Evolutionary conservation across 2,113 vertebrate species (phyloP), one percentile per base, ranked within the genome.

Genomic region (Mormyrus iriodes): DNA sequence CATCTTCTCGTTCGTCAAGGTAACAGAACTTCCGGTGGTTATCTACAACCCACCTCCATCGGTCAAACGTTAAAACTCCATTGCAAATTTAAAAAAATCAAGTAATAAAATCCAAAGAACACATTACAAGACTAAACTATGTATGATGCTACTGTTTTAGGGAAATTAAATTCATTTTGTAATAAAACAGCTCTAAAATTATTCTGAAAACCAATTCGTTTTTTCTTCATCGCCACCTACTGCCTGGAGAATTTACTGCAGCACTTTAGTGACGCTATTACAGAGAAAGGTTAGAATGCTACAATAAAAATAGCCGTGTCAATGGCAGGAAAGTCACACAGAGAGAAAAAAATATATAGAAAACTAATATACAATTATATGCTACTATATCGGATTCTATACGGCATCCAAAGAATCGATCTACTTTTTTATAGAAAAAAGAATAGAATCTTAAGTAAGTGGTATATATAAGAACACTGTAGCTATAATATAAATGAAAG

Each of bases 1-100:
- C 95, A 96, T 96, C 86, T 95, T 95, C 89, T 85, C 55, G 55
- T 89, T 91, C 88, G 31, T 49, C 35, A 13, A 55, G 69, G 48
- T 55, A 46, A 39, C 39, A 55, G 89, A 55, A 65, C 89, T 85
- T 89, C 89, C 88, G 88, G 82, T 52, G 88, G 10, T 2, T 10
- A 9, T 9, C 42, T 8, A 5, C 3, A 6, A 27, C 85, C 27
- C 27, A 52, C 49, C 13, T 58, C 85, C 27, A 19, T n/a, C 27
- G 49, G 49, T n/a, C 12, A 87, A 87, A 39, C 31, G 51, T 85
- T 85, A 48, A 24, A 85, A 79, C 17, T 39, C 19, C 5, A 21
- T 65, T 35, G 12, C 52, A 48, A 4, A 5, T 69, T 9, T 65
- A 3, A 0, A 48, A 48, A 13, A 65, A 69, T 69, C 31, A 69